phyloP scores from a whole-genome alignment of 2,797 vertebrate genomes.

The Pipistrellus kuhlii region DNA sequence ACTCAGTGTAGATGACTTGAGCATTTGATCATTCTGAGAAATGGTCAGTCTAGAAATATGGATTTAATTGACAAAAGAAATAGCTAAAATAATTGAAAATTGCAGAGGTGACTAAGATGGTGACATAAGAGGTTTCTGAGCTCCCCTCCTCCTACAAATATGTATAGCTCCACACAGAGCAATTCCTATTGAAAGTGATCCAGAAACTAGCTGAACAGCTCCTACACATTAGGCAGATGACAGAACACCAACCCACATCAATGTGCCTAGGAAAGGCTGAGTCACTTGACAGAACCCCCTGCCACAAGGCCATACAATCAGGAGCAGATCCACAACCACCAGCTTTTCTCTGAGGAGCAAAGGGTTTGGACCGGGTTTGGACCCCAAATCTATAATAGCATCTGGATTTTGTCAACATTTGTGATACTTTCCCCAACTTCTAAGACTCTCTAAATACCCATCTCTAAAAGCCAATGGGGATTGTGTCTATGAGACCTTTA shows the following conservation, averaged over 20 bases:
- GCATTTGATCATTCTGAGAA: not conserved
- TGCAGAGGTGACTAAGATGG: not conserved
- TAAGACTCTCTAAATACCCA: not conserved
- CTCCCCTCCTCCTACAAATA: not conserved
- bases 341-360: not conserved
- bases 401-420: not conserved
- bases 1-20: not conserved
- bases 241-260: not conserved
- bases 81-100: not conserved
- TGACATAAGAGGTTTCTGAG: not conserved
- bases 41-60: not conserved
- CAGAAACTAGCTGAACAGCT: not conserved
- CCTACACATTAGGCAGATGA: not conserved
- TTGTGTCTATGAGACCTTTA: not conserved
- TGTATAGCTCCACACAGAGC: not conserved
- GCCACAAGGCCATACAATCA: not conserved
- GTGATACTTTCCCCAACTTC: not conserved
- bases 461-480: not conserved
- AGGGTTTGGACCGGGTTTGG: not conserved
- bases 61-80: slow-evolving; percentile 12
- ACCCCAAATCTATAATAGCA: not conserved
- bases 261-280: not conserved
- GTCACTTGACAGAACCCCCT: not conserved
- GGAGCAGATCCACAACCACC: not conserved
- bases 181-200: not conserved